These are phyloP conservation scores for Drepana arcuata DNA, from an alignment of 1,140 invertebrate species.

Conservation along the genomic window DNA sequence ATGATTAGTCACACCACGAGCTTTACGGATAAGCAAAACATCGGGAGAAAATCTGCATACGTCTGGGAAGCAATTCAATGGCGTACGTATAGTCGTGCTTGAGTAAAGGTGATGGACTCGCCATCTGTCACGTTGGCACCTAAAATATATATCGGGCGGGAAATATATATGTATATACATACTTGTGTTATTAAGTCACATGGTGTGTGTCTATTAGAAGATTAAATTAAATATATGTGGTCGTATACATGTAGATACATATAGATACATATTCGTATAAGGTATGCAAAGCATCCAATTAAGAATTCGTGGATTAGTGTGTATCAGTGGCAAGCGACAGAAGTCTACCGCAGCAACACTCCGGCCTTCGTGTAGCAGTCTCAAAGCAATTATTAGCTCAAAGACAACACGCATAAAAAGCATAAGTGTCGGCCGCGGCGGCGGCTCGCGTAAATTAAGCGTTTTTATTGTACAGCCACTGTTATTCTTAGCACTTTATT, in stretches of 20 bases:
- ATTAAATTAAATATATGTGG: too few relatives aligned
- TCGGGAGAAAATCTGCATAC: too few relatives aligned
- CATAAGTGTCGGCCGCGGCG: slow-evolving; percentile 52
- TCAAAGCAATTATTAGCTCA: slow-evolving; percentile 51
- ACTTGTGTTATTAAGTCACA: too few relatives aligned
- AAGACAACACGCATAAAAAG: slow-evolving; percentile 66
- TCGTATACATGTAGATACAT: slow-evolving; percentile 1
- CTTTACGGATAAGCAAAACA: too few relatives aligned
- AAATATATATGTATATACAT: too few relatives aligned
- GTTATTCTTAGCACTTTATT: slow-evolving; percentile 67
- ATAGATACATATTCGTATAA: neutral
- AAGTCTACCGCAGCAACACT: slow-evolving; percentile 11
- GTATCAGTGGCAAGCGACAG: slow-evolving; percentile 5
- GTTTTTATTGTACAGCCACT: slow-evolving; percentile 52
- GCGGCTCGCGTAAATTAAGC: slow-evolving; percentile 63
- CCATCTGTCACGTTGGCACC: too few relatives aligned
- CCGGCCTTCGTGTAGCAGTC: slow-evolving; percentile 23
- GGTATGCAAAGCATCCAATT: neutral
- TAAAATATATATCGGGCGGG: too few relatives aligned
- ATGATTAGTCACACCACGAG: too few relatives aligned
- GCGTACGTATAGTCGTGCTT: too few relatives aligned
- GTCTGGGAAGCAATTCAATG: too few relatives aligned
- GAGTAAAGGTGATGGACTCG: too few relatives aligned
- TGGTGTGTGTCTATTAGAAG: too few relatives aligned
- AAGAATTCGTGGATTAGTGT: slow-evolving; percentile 1